Percentiles rank a stretch among this genome's conserved stretches.
These are phyloP conservation scores for Torymus tubicola DNA, from an alignment of 2,888 invertebrate species.

Conservation along the genomic window DNA sequence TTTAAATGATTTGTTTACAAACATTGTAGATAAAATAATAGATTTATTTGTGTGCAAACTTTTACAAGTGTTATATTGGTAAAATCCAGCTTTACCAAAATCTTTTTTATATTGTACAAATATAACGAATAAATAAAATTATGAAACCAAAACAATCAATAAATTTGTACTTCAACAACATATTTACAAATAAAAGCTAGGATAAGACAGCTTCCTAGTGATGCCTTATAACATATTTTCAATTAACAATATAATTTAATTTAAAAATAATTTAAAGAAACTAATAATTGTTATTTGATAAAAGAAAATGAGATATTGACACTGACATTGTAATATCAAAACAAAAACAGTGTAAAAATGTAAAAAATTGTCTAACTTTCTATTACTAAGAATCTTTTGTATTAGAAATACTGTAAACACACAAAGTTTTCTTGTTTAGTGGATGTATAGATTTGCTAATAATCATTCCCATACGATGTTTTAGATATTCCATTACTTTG, in stretches of 20 bases:
- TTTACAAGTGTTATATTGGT: neutral
- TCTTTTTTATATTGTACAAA: slow-evolving; percentile 10
- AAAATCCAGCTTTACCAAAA: slow-evolving; percentile 16
- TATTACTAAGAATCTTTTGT: slow-evolving; percentile 19
- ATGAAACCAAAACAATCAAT: slow-evolving; percentile 1
- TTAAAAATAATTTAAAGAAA: too few relatives aligned
- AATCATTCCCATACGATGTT: slow-evolving; percentile 81
- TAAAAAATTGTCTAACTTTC: slow-evolving; percentile 10
- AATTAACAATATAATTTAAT: too few relatives aligned
- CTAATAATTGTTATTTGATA: too few relatives aligned
- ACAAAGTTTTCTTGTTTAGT: slow-evolving; percentile 76
- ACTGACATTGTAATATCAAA: too few relatives aligned
- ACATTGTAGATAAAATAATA: slow-evolving; percentile 32
- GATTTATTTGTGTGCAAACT: slow-evolving; percentile 19
- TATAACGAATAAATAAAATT: neutral
- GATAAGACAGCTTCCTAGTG: too few relatives aligned
- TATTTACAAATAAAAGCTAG: neutral
- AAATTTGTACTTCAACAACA: neutral
- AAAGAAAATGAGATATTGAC: too few relatives aligned
- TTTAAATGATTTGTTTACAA: too few relatives aligned
- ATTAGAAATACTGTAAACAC: slow-evolving; percentile 66
- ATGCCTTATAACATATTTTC: too few relatives aligned
- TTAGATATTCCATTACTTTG: slow-evolving; percentile 82
- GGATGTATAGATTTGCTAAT: slow-evolving; percentile 78
- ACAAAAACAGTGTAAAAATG: neutral